These are phyloP conservation scores for Leistus spinibarbis DNA, from an alignment of 2,888 invertebrate genomes.

Conservation along the genomic window DNA sequence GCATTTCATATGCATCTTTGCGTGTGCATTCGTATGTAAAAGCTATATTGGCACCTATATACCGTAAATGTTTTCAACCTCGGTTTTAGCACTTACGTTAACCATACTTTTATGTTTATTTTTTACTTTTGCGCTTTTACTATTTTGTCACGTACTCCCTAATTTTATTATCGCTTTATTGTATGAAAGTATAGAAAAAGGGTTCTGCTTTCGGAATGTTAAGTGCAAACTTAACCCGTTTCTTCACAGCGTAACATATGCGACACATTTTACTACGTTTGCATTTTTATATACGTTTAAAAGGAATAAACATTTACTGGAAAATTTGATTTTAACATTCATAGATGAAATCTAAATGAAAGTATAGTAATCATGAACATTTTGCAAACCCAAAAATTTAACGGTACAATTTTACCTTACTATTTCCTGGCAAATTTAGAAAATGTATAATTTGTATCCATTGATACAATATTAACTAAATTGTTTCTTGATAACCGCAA, in stretches of 20 bases:
- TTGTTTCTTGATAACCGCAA: too few species aligned
- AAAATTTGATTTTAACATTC: too few species aligned
- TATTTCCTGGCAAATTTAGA: too few species aligned
- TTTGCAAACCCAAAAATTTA: too few species aligned
- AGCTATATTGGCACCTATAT: not conserved
- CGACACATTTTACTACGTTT: too few species aligned
- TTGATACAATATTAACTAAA: too few species aligned
- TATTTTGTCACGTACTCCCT: slow-evolving; percentile 35
- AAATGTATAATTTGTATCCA: too few species aligned
- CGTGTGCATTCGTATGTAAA: not conserved
- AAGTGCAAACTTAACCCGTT: not conserved
- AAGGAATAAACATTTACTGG: too few species aligned
- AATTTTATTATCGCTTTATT: slow-evolving; percentile 24
- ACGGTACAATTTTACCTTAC: too few species aligned
- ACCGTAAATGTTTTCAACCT: not conserved
- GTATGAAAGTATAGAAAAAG: not conserved
- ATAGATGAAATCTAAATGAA: too few species aligned
- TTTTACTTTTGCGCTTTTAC: slow-evolving; percentile 19
- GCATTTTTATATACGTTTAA: too few species aligned
- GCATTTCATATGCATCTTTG: not conserved
- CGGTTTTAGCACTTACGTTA: slow-evolving; percentile 26
- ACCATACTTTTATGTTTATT: slow-evolving; percentile 15
- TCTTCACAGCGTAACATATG: not conserved
- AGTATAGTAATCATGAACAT: too few species aligned
- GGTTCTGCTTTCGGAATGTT: not conserved